Percentiles rank a stretch among this genome's conserved stretches.
Evolutionary conservation across 2,797 vertebrate genomes (phyloP).

Genomic region (Sebastes kiyomatsui): DNA sequence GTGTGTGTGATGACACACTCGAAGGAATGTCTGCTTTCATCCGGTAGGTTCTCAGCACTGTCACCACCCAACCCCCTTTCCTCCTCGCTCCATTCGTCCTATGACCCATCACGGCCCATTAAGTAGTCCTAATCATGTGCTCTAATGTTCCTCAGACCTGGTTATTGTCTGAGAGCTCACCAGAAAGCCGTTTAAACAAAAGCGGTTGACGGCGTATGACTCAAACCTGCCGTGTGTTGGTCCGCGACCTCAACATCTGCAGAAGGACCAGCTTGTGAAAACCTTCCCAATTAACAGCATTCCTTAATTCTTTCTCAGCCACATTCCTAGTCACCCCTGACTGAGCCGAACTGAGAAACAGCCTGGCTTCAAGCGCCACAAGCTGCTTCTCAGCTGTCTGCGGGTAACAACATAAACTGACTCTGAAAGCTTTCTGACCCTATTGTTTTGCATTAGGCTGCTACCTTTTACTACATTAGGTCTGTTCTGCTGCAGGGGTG

Average conservation of each 20-base stretch:
- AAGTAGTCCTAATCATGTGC: constrained; percentile 56
- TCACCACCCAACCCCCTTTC: constrained; percentile 7
- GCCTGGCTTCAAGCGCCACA: constrained; percentile 41
- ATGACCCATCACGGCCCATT: constrained; percentile 42
- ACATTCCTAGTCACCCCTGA: constrained; percentile 74
- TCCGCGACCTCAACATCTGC: constrained; percentile 64
- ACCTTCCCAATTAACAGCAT: constrained; percentile 67
- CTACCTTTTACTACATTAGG: constrained; percentile 66
- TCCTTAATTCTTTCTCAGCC: constrained; percentile 76
- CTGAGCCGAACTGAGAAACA: constrained; percentile 59
- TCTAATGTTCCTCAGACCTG: constrained; percentile 52
- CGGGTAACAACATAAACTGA: constrained; percentile 53
- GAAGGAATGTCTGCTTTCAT: constrained; percentile 56
- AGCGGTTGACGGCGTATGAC: constrained; percentile 39
- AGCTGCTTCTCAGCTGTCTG: constrained; percentile 51
- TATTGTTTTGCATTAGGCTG: constrained; percentile 61
- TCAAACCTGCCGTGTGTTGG: constrained; percentile 39
- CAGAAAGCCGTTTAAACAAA: constrained; percentile 47
- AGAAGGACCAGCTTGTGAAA: constrained; percentile 55
- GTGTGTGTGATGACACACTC: constrained; percentile 54
- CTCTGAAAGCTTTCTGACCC: constrained; percentile 47
- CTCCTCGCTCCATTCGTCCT: constrained; percentile 2
- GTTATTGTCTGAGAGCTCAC: constrained; percentile 53
- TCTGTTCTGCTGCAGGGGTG: constrained; percentile 55
- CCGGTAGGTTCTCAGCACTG: constrained; percentile 26